Evolutionary conservation across 1,140 invertebrate species (phyloP), one percentile per base, ranked within the genome.

Genomic region (Drosophila mauritiana): DNA sequence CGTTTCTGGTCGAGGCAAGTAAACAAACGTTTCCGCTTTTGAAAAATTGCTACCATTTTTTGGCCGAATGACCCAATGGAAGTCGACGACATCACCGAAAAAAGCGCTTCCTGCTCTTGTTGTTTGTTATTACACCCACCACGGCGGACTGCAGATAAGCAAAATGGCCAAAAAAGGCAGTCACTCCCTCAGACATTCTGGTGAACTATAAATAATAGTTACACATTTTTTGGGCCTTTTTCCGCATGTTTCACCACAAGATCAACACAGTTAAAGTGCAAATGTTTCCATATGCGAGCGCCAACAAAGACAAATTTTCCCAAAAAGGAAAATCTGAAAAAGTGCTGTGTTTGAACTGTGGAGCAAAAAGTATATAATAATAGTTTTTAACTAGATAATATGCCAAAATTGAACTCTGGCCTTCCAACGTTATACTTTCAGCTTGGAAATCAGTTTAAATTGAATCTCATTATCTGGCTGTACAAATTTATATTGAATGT

Each of bases 1-100:
- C 63, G 68, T 62, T 77, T 75, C 61, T 61, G 73, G 63, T 63
- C 62, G 49, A 59, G 65, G 54, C 62, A 59, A 68, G 73, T 76
- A 70, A 70, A 78, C 76, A 88, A 88, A 67, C 83, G 85, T 81
- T 88, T 85, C 83, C 82, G 83, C 61, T 78, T 86, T 70, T 88
- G 83, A 88, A 88, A 81, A 88, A 85, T 85, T 85, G 83, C 69
- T 85, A 40, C 64, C 64, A 78, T 80, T 77, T 82, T 63, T 72
- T 59, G 54, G 36, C 46, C 62, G 48, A 43, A 59, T 59, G 76
- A 72, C 40, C 59, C 70, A 59, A 36, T 72, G 52, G 10, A 67
- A 80, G 48, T 65, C 52, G n/a, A 39, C 52, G 61, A 40, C 69
- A 59, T 70, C 48, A 58, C 74, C 68, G 57, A 74, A 68, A 59